These are phyloP conservation scores for Eriosoma lanigerum DNA, from an alignment of 1,140 invertebrate species.

Conservation along the genomic window DNA sequence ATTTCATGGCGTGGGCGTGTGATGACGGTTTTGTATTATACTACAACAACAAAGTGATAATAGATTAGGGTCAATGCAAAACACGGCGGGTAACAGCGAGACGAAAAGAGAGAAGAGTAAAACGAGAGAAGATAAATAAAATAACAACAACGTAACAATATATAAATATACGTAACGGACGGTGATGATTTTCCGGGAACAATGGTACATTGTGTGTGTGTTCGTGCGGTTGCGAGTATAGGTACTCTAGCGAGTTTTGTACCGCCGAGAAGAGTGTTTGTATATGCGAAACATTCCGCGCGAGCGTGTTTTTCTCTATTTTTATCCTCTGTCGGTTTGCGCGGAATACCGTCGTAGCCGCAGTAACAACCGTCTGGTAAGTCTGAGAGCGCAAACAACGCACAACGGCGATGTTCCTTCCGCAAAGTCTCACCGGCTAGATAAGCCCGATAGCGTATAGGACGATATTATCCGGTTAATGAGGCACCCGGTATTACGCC, in stretches of 20 bases:
- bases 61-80: conserved; percentile 49
- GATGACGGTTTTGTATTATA: conserved; percentile 23
- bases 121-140: conserved; percentile 11
- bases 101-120: not conserved
- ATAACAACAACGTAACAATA: conserved; percentile 14
- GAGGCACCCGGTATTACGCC: conserved; percentile 49
- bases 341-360: not conserved
- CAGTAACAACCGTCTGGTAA: not conserved
- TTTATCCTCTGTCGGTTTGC: not conserved
- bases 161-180: conserved; percentile 14
- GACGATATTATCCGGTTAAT: conserved; percentile 39
- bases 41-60: conserved; percentile 38
- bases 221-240: not conserved
- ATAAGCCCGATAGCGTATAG: not conserved
- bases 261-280: conserved; percentile 20
- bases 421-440: not conserved
- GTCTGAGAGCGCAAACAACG: not conserved
- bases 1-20: conserved; percentile 42
- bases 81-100: not conserved
- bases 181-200: conserved; percentile 12
- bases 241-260: not conserved
- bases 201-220: conserved; percentile 37
- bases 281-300: conserved; percentile 16
- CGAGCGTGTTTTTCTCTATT: conserved; percentile 1
- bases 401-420: not conserved